A percentile compares a stretch with the other conserved stretches of the same genome.
Conservation (phyloP, 2,797 vertebrate genomes). For the Enteromius viviparus region DNA sequence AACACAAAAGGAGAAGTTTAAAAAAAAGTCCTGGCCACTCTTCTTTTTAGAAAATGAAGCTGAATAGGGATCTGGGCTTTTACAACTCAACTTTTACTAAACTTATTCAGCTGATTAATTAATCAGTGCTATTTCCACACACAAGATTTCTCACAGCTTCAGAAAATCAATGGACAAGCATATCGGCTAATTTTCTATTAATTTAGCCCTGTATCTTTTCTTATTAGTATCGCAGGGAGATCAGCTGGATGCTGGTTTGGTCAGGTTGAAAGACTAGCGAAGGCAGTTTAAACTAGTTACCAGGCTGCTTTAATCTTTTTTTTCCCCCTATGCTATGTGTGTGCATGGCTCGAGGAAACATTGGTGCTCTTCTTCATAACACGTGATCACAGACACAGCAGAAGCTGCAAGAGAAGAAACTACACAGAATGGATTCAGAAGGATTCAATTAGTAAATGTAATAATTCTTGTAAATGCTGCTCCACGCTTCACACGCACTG, state of each 20-base stretch:
- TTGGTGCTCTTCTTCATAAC: background rate
- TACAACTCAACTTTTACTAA: no score
- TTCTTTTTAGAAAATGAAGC: background rate
- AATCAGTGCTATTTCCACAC: slow-evolving; percentile 8
- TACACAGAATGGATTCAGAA: background rate
- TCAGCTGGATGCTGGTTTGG: background rate
- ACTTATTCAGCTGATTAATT: background rate
- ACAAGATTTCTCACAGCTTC: slow-evolving; percentile 7
- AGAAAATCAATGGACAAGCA: slow-evolving; percentile 27
- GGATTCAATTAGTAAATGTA: slow-evolving; percentile 19
- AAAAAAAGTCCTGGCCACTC: no score
- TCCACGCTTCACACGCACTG: background rate
- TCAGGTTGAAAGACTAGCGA: background rate
- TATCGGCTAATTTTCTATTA: background rate
- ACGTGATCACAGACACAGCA: background rate
- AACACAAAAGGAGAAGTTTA: background rate
- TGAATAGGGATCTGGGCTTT: background rate
- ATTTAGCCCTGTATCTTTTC: background rate
- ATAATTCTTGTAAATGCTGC: background rate
- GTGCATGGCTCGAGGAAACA: background rate
- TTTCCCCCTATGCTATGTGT: background rate
- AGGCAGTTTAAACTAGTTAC: background rate
- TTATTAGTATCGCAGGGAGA: background rate
- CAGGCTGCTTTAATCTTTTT: background rate
- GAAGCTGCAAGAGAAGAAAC: background rate